A percentile compares a stretch with the other conserved stretches of the same genome.
Conservation (phyloP, 1,140 invertebrate species). For the Heliconius himera region DNA sequence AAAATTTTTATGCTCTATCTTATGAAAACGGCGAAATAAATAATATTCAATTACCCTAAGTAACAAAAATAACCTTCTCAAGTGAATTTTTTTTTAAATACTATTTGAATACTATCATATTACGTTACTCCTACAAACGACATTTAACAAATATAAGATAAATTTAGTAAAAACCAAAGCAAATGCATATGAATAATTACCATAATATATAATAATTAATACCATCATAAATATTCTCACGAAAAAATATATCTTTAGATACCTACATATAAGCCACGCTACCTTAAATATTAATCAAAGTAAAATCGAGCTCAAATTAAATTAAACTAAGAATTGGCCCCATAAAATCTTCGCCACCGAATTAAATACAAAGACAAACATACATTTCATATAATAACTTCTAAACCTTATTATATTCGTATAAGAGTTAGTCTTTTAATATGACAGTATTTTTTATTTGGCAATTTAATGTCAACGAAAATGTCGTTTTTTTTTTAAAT, state of each 20-base stretch:
- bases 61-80: too few species aligned
- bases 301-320: conserved; percentile 62
- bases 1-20: too few species aligned
- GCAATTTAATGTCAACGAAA: conserved; percentile 54
- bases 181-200: neutral
- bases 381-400: neutral
- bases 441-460: conserved; percentile 25
- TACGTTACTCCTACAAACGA: neutral
- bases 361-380: conserved; percentile 41
- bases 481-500: conserved; percentile 58
- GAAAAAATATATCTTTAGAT: conserved; percentile 31
- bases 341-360: conserved; percentile 56
- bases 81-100: too few species aligned
- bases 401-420: conserved; percentile 14
- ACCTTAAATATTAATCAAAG: conserved; percentile 62
- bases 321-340: conserved; percentile 60
- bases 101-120: too few species aligned
- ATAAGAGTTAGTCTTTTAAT: conserved; percentile 37
- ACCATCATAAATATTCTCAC: conserved; percentile 34
- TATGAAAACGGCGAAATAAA: too few species aligned
- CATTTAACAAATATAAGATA: neutral
- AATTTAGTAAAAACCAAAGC: neutral
- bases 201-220: conserved; percentile 37
- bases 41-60: too few species aligned
- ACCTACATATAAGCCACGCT: conserved; percentile 52